Evolutionary conservation across 2,797 vertebrate species (phyloP), one percentile per base, ranked within the genome.

Genomic region (Malurus leucopterus): DNA sequence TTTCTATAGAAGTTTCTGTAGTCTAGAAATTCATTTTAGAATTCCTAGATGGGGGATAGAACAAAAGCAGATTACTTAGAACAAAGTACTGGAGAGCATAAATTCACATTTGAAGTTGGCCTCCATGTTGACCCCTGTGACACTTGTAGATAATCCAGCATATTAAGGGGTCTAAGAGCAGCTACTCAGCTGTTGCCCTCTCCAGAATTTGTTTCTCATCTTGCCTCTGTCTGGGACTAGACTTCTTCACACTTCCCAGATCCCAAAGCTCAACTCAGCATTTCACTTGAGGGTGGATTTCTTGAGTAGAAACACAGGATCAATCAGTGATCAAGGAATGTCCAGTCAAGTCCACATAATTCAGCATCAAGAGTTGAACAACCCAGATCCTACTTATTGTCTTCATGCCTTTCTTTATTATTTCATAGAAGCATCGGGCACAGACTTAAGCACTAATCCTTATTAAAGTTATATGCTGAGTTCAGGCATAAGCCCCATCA

Each of bases 81-180:
- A 64, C 14, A 5, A 1, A 83, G 38, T 20, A 47, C n/a, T 32
- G 38, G 26, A 67, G 61, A 32, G 7, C 34, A 86, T 40, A 11
- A 40, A 29, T 36, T 61, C 1, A 30, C 20, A 20, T 61, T 68
- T 63, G 1, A 1, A 30, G 30, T 7, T 2, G 1, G 40, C 36
- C 15, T 75, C 68, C 34, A 65, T 32, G 36, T 5, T 11, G 34
- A n/a, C 6, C 8, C 5, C 36, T 34, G 4, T 29, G 17, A 44
- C 43, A 43, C 17, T 24, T 7, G 4, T 34, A 83, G 38, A 11
- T 10, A 61, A 55, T n/a, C 15, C 64, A 63, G 40, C 15, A 34
- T 44, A 3, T 16, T 47, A 38, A 22, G 15, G 26, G 6, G 4
- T 32, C 57, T 18, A 26, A 83, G 8, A 63, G 38, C 38, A 71